Evolutionary conservation across 2,797 vertebrate species (phyloP), one percentile per base, ranked within the genome.

Genomic region (Calcarius lapponicus): DNA sequence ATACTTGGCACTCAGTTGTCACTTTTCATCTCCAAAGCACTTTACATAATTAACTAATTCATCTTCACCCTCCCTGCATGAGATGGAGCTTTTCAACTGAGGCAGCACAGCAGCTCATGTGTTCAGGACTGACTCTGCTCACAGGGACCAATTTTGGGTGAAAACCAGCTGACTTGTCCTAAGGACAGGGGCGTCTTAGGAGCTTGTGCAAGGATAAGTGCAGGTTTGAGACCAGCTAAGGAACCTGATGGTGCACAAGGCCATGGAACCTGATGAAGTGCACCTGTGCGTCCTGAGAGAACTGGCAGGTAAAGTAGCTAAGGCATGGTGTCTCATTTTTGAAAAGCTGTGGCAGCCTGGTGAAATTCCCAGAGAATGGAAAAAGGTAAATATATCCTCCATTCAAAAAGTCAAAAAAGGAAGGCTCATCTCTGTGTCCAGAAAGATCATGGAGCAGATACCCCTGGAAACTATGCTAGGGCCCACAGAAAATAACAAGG

Each of bases 21-120:
- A 91, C 85, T 88, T 96, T 92, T 91, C 65, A 66, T 79, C 79
- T 95, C 66, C 75, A 75, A 87, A 88, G 73, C 72, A 60, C 89
- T 96, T 93, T 64, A 90, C 72, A 56, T 95, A 90, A 96, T 95
- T 93, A 94, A 86, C 79, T 75, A 88, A 94, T 72, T 93, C 54
- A 65, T 87, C 83, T 90, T 93, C 36, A 67, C 86, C 43, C 51
- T 66, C 79, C 29, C 89, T 61, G 50, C 53, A 56, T 78, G 86
- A 93, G 69, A 43, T 43, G 21, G 31, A 92, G 34, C 9, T 72
- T 87, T 92, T 71, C 61, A 78, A 69, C 34, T 28, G n/a, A 90
- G 47, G 72, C 50, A 54, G 65, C 17, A 26, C 1, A 1, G 57
- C 48, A 69, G 13, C 29, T 95, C 19, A 13, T 22, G 14, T 34